Percentiles rank a stretch among this genome's conserved stretches.
Evolutionary conservation across 2,113 vertebrate species (phyloP).

Genomic region (Chloropsis hardwickii): DNA sequence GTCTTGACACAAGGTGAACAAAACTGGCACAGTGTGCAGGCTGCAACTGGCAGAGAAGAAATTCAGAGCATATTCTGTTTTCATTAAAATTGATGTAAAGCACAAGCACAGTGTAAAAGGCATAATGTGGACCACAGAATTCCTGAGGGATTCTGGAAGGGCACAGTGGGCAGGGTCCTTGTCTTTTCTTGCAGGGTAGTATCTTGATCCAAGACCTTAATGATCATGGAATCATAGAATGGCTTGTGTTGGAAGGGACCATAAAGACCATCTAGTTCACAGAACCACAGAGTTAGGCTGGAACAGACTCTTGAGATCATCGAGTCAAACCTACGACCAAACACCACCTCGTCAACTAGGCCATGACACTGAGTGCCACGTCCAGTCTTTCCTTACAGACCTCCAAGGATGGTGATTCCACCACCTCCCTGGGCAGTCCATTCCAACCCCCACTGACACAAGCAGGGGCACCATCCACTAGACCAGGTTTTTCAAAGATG

Average conservation of each 20-base stretch:
- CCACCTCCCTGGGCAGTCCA: not conserved
- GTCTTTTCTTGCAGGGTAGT: not conserved
- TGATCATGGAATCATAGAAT: not conserved
- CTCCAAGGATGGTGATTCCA: not conserved
- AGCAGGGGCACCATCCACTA: not conserved
- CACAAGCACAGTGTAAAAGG: not conserved
- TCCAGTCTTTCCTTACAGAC: not conserved
- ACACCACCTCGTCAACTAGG: not conserved
- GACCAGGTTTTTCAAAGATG: not conserved
- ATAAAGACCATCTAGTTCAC: not conserved
- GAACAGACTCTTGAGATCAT: not conserved
- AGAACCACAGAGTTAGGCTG: not conserved
- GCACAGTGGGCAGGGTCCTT: not conserved
- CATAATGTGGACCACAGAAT: accelerated
- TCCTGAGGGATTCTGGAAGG: not conserved
- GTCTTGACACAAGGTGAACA: not conserved
- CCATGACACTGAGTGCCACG: too few relatives aligned
- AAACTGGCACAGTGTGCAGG: not conserved
- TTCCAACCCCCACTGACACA: accelerated
- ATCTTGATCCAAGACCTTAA: not conserved
- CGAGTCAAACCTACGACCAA: accelerated
- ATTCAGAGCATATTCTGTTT: not conserved
- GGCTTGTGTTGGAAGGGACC: not conserved
- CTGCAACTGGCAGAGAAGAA: not conserved
- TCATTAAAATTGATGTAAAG: not conserved